A percentile compares a stretch with the other conserved stretches of the same genome.
These are phyloP conservation scores for Bacillus rossius DNA, from an alignment of 1,140 invertebrate genomes.

Conservation along the genomic window DNA sequence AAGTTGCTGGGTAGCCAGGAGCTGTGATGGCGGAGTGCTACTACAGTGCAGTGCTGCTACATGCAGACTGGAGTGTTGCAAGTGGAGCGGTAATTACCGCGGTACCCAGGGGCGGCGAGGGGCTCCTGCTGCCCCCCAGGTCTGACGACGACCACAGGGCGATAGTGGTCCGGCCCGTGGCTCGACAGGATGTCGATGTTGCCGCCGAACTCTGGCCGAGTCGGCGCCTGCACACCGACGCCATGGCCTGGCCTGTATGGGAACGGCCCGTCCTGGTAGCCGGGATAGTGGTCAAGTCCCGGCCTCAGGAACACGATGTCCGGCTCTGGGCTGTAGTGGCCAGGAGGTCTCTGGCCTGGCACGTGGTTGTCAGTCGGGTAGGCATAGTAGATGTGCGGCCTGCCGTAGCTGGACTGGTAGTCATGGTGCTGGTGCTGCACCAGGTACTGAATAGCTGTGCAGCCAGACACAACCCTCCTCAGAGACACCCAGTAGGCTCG, in stretches of 20 bases:
- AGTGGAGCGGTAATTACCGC: conserved; percentile 13
- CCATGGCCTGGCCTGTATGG: conserved; percentile 4
- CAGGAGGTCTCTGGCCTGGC: not conserved
- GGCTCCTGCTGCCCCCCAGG: conserved; percentile 9
- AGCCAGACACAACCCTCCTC: not conserved
- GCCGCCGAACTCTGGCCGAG: not conserved
- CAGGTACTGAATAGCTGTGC: conserved; percentile 5
- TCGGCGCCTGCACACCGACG: not conserved
- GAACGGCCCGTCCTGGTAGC: not conserved
- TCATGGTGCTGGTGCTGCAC: not conserved
- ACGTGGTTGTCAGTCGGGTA: not conserved
- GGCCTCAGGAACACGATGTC: conserved; percentile 4
- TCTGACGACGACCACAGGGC: conserved; percentile 4
- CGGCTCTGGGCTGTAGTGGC: not conserved
- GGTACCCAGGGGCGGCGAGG: not conserved
- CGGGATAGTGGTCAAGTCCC: not conserved
- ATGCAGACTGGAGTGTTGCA: too few relatives aligned
- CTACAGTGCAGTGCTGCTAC: too few relatives aligned
- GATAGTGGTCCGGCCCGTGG: not conserved
- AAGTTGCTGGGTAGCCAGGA: too few relatives aligned
- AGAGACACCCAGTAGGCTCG: too few relatives aligned
- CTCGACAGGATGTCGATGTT: not conserved
- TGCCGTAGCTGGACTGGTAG: not conserved
- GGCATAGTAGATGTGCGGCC: not conserved
- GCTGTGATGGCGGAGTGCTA: too few relatives aligned